phyloP scores from a whole-genome alignment of 2,797 vertebrate genomes.

The Sitta carolinensis region DNA sequence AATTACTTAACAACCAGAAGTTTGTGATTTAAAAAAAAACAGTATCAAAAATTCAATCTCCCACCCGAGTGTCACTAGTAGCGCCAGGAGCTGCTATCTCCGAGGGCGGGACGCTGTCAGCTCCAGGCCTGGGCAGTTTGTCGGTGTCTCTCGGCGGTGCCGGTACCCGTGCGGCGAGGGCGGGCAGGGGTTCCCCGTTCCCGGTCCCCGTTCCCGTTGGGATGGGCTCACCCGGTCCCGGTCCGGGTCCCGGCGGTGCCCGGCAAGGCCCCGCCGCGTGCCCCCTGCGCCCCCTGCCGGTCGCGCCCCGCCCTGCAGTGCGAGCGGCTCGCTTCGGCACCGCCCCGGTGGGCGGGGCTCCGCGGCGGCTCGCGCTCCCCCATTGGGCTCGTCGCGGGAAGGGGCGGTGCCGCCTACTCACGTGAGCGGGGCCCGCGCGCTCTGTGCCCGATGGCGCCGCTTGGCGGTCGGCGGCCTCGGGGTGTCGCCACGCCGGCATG shows the following conservation, averaged over 20 bases:
- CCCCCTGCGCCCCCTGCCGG: no score
- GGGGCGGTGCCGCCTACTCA: neutral
- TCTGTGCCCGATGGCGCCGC: accelerated
- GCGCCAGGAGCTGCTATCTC: neutral
- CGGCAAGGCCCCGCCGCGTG: neutral
- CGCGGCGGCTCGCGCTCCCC: accelerated
- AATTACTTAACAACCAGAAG: neutral
- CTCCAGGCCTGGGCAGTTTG: no score
- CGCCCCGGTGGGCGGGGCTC: neutral
- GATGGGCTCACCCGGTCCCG: no score
- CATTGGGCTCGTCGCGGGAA: neutral
- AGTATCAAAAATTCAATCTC: no score
- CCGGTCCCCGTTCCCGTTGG: neutral
- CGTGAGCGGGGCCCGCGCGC: neutral
- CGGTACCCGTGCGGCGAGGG: accelerated
- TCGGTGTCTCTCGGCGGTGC: no score
- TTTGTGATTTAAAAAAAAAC: accelerated
- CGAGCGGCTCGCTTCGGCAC: neutral
- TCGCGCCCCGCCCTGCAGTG: accelerated
- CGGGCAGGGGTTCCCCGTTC: no score
- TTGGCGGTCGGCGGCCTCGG: neutral
- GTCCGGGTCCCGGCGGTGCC: accelerated
- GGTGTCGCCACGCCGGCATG: neutral
- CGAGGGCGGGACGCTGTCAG: neutral
- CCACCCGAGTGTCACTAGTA: neutral